Evolutionary conservation across 2,888 invertebrate species (phyloP), one percentile per base, ranked within the genome.

Genomic region (Callinectes sapidus): DNA sequence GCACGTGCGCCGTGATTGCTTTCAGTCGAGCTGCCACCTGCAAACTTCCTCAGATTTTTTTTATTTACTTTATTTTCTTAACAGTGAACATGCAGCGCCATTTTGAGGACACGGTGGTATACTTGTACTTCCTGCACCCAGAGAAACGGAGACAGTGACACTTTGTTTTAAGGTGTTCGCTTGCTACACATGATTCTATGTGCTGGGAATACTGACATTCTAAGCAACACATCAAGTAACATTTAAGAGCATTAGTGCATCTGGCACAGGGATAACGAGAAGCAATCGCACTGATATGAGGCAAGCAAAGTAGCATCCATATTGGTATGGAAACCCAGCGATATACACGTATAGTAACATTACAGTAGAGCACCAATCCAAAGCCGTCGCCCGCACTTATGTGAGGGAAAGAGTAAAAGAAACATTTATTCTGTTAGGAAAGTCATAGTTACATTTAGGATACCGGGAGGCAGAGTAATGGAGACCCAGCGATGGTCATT

Each of bases 1-100:
- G 35, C 81, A 81, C 81, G 81, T 81, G 35, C 81, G 23, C 32
- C 81, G 81, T 32, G 81, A 81, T 81, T 81, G 81, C 81, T 81
- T 81, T 32, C 81, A 81, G 81, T 81, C 35, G 32, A 81, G 81
- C 81, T 81, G 35, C 81, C 81, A 13, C 32, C 35, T 35, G 81
- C 32, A 81, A 81, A 81, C 81, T 81, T 81, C 81, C 32, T 81
- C 81, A 81, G 81, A 81, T 13, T 35, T 81, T 16, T 48, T 35
- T 81, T 81, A 81, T 32, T n/a, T 6, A 16, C 35, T 81, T 35
- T 81, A 14, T 35, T 81, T 35, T 81, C 35, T 81, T 8, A 35
- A 81, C 81, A 13, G 81, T 5, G 14, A 35, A 81, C 81, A 81
- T 35, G 35, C 71, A 81, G 14, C 81, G 35, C 81, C 81, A 35